Conservation (phyloP, 2,888 invertebrate genomes). For the Morpho helenor region DNA sequence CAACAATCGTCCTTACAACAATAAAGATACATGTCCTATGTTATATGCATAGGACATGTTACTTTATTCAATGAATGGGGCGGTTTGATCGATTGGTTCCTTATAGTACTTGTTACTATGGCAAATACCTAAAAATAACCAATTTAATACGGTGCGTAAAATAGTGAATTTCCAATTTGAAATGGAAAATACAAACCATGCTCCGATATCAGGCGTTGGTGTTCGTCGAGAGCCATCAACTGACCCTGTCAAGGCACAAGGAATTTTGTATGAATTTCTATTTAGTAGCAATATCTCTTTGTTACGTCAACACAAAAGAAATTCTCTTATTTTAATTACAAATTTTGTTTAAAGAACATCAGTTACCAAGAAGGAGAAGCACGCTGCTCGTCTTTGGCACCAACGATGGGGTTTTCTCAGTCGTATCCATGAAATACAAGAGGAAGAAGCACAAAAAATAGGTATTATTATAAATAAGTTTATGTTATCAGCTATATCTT, state of each 20-base stretch:
- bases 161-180: background rate
- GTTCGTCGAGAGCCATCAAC: conserved; percentile 54
- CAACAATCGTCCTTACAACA: too few relatives aligned
- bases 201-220: conserved; percentile 40
- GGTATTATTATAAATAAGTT: conserved; percentile 34
- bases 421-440: conserved; percentile 52
- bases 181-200: conserved; percentile 55
- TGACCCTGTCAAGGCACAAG: conserved; percentile 69
- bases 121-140: background rate
- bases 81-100: conserved; percentile 3
- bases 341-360: conserved; percentile 40
- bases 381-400: conserved; percentile 59
- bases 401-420: conserved; percentile 63
- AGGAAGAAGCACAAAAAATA: conserved; percentile 60
- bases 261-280: conserved; percentile 52
- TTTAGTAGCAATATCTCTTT: background rate
- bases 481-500: too few relatives aligned
- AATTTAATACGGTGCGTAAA: background rate
- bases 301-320: background rate
- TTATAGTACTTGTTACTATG: conserved; percentile 1
- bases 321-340: background rate
- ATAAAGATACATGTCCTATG: too few relatives aligned
- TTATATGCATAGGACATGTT: too few relatives aligned
- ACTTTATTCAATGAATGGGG: too few relatives aligned
- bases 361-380: conserved; percentile 51